phyloP scores from a whole-genome alignment of 2,113 vertebrate genomes.

The Numenius arquata region DNA sequence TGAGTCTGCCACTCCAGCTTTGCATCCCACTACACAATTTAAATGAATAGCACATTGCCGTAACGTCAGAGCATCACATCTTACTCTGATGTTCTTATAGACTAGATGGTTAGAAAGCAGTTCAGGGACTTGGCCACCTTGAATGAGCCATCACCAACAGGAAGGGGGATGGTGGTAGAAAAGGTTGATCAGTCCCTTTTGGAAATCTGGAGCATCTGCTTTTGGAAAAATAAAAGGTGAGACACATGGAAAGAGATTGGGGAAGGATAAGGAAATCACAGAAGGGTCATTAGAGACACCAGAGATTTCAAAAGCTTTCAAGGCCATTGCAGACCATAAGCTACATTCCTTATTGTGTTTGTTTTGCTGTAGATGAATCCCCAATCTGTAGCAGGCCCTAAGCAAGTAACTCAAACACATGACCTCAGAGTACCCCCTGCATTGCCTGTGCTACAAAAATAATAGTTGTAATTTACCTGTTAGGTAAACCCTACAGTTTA shows the following conservation, averaged over 20 bases:
- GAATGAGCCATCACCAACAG: neutral
- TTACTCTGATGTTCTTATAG: neutral
- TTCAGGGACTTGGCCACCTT: neutral
- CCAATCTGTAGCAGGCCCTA: neutral
- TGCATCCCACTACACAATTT: neutral
- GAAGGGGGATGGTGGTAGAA: neutral
- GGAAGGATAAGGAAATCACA: neutral
- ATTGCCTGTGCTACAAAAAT: neutral
- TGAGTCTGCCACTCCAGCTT: neutral
- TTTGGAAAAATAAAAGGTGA: neutral
- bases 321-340: neutral
- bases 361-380: neutral
- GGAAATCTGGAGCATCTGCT: no score
- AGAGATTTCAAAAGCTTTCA: neutral
- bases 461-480: neutral
- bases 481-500: neutral
- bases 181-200: neutral
- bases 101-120: neutral
- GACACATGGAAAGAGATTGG: neutral
- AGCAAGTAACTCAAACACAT: neutral
- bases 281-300: neutral
- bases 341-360: neutral
- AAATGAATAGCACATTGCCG: neutral
- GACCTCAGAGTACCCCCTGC: neutral
- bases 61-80: neutral